A percentile compares a stretch with the other conserved stretches of the same genome.
These are phyloP conservation scores for Stegostoma tigrinum DNA, from an alignment of 2,113 vertebrate genomes.

Conservation along the genomic window DNA sequence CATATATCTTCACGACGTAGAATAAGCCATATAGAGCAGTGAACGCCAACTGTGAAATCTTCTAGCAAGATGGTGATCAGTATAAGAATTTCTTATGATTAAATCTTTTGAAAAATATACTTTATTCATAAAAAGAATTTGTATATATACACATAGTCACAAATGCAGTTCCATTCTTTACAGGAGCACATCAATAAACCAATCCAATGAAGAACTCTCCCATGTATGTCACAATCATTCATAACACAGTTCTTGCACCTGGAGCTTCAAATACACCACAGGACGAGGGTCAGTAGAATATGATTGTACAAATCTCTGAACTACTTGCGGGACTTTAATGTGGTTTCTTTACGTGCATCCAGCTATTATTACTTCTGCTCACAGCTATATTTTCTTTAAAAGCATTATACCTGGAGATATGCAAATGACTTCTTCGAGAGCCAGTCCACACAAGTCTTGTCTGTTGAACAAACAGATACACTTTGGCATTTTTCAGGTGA, in stretches of 20 bases:
- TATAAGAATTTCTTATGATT: neutral
- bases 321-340: neutral
- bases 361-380: neutral
- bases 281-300: neutral
- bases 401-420: conserved; percentile 46
- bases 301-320: neutral
- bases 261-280: neutral
- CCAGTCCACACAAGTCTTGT: neutral
- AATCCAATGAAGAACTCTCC: neutral
- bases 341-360: neutral
- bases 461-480: neutral
- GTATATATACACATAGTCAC: too few species aligned
- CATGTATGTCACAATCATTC: neutral
- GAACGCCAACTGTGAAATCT: neutral
- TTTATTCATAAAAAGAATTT: too few species aligned
- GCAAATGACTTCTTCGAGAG: conserved; percentile 45
- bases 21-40: neutral
- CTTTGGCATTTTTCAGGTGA: neutral
- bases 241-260: neutral
- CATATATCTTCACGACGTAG: neutral
- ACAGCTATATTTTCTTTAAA: neutral
- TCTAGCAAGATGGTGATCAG: neutral
- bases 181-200: too few species aligned
- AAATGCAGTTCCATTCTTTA: too few species aligned
- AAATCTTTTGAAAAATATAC: neutral